A percentile compares a stretch with the other conserved stretches of the same genome.
Conservation (phyloP, 2,797 vertebrate genomes). For the Acridotheres tristis region DNA sequence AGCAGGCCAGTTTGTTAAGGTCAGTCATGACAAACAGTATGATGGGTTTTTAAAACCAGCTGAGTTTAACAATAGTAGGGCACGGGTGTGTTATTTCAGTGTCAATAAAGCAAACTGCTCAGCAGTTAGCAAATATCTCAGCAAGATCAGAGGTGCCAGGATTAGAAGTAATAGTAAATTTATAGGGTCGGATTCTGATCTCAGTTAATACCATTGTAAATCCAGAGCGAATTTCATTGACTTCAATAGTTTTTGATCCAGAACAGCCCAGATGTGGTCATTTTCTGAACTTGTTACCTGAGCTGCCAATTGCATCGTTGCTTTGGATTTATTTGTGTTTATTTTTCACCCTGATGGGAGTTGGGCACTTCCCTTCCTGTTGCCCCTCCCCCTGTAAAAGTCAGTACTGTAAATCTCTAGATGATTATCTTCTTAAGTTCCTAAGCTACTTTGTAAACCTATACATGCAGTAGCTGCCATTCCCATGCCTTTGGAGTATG, state of each 20-base stretch:
- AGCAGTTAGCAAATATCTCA: constrained; percentile 58
- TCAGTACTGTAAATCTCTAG: neutral
- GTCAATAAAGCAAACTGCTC: constrained; percentile 59
- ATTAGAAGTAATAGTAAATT: constrained; percentile 49
- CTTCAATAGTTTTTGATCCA: constrained; percentile 23
- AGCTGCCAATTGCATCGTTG: neutral
- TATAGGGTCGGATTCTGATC: constrained; percentile 43
- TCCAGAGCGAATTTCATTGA: neutral
- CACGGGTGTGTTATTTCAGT: constrained; percentile 62
- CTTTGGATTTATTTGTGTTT: constrained; percentile 27
- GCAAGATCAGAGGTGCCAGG: neutral
- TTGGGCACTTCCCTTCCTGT: neutral
- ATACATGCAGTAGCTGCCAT: neutral
- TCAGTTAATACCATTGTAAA: constrained; percentile 41
- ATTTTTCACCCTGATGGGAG: neutral
- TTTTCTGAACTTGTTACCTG: neutral
- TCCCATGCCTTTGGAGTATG: neutral
- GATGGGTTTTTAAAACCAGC: constrained; percentile 77
- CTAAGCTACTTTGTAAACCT: constrained; percentile 29
- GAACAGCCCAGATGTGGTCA: neutral
- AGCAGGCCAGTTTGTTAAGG: constrained; percentile 75
- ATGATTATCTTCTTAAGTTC: constrained; percentile 38
- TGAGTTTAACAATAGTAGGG: constrained; percentile 62
- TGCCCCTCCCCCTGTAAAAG: neutral
- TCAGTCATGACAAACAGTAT: constrained; percentile 83